These are phyloP conservation scores for Carassius auratus DNA, from an alignment of 2,113 vertebrate genomes.

Conservation along the genomic window DNA sequence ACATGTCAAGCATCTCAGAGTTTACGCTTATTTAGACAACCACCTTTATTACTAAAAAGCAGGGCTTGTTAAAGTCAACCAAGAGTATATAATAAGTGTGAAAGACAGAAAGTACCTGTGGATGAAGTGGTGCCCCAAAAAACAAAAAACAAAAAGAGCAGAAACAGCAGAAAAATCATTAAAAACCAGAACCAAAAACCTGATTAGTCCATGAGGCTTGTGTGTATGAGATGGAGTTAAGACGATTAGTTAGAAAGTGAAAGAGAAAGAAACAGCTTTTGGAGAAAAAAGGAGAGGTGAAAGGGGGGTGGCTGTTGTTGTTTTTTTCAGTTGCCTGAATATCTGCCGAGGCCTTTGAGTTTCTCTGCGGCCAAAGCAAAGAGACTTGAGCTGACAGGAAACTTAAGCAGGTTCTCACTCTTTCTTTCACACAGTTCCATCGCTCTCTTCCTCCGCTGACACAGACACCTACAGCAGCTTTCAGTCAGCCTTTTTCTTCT, in stretches of 20 bases:
- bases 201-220: background rate
- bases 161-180: background rate
- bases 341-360: slow-evolving; percentile 59
- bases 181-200: background rate
- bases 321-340: slow-evolving; percentile 45
- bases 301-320: slow-evolving; percentile 33
- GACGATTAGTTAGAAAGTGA: slow-evolving; percentile 11
- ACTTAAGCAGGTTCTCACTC: slow-evolving; percentile 62
- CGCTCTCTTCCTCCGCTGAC: slow-evolving; percentile 47
- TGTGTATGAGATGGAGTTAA: background rate
- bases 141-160: background rate
- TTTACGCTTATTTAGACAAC: background rate
- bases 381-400: slow-evolving; percentile 69
- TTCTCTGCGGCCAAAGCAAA: slow-evolving; percentile 60
- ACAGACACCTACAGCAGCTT: background rate
- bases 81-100: background rate
- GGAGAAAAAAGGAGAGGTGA: background rate
- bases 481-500: background rate
- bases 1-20: background rate
- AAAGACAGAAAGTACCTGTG: background rate
- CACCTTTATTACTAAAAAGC: background rate
- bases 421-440: slow-evolving; percentile 66
- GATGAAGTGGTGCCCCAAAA: background rate
- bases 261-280: slow-evolving; percentile 9
- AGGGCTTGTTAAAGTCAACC: background rate